Evolutionary conservation across 2,797 vertebrate genomes (phyloP).

Genomic region (Cynopterus sphinx): DNA sequence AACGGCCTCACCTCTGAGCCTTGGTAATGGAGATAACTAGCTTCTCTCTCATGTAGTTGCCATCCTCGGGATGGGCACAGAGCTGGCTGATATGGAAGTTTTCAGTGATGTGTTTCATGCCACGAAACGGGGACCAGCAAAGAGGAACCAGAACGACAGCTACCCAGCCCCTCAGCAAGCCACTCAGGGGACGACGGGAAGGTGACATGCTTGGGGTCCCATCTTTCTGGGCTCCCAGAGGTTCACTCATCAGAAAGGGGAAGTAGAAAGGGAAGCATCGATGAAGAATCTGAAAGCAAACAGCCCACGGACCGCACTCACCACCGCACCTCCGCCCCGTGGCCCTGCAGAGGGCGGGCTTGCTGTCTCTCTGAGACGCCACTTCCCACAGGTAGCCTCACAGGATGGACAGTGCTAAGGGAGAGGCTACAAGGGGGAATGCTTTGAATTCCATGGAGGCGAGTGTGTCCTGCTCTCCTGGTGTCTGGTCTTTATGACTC

Average conservation of each 20-base stretch:
- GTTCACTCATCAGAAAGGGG: background rate
- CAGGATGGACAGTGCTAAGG: background rate
- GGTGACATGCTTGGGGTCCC: background rate
- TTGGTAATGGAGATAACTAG: fast-evolving
- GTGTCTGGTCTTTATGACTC: background rate
- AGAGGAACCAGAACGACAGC: background rate
- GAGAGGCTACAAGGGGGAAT: background rate
- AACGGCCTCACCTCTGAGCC: background rate
- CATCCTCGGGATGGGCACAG: background rate
- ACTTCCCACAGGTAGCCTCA: background rate
- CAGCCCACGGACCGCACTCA: background rate
- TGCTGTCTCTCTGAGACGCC: background rate
- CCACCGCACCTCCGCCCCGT: background rate
- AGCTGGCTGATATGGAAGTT: background rate
- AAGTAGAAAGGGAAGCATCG: background rate
- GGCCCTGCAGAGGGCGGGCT: background rate
- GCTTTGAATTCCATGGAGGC: background rate
- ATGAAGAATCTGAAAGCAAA: background rate
- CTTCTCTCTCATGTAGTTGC: background rate
- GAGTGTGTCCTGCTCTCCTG: background rate
- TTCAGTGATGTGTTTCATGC: background rate
- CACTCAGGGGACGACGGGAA: background rate
- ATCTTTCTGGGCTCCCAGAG: background rate
- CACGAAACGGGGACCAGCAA: background rate
- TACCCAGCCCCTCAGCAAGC: background rate